Conservation (phyloP, 2,797 vertebrate genomes). For the Hydrolagus colliei region DNA sequence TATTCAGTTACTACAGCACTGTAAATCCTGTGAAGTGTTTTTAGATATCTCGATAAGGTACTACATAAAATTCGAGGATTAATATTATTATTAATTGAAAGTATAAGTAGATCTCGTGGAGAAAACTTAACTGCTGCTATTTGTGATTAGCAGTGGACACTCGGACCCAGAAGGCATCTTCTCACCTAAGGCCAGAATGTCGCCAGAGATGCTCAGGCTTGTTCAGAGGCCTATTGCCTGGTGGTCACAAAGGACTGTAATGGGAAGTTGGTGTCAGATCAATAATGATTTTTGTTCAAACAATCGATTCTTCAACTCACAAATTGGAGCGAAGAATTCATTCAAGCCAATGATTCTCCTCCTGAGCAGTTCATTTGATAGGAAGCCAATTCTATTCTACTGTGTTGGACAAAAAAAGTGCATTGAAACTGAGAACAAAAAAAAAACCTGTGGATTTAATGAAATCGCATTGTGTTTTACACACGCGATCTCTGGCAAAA, state of each 20-base stretch:
- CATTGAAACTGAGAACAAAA: constrained; percentile 17
- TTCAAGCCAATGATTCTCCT: not conserved
- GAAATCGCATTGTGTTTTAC: constrained; percentile 21
- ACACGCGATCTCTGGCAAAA: not conserved
- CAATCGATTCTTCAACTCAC: constrained; percentile 22
- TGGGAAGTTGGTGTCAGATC: constrained; percentile 7
- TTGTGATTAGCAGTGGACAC: not conserved
- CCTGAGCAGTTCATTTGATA: not conserved
- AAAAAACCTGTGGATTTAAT: constrained; percentile 4
- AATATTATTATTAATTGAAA: too few relatives aligned
- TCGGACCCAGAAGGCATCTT: not conserved
- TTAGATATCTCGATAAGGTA: too few relatives aligned
- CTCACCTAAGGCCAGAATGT: not conserved
- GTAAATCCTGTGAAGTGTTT: too few relatives aligned
- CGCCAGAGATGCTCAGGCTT: constrained; percentile 16
- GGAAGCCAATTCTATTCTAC: constrained; percentile 17
- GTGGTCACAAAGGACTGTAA: constrained; percentile 4
- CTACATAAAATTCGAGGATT: too few relatives aligned
- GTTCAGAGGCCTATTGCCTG: constrained; percentile 17
- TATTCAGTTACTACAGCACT: too few relatives aligned
- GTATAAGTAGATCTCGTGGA: not conserved
- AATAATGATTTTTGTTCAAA: constrained; percentile 8
- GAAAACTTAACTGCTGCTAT: not conserved
- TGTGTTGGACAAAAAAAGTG: constrained; percentile 13
- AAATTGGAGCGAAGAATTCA: constrained; percentile 21